Percentiles rank a stretch among this genome's conserved stretches.
phyloP scores from a whole-genome alignment of 2,888 invertebrate genomes.

The Harpalus rufipes region DNA sequence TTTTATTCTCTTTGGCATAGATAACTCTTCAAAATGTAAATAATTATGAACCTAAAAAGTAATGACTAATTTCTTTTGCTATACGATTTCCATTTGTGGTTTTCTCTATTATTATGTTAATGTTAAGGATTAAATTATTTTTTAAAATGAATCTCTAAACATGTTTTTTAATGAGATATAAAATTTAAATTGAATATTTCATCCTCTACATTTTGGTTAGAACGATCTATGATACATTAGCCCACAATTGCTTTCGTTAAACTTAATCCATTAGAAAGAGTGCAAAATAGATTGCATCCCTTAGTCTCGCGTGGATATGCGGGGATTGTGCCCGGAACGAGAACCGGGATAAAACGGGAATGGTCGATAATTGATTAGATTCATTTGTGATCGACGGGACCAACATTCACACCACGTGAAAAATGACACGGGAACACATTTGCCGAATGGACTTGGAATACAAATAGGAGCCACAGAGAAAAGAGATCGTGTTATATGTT shows the following conservation, averaged over 20 bases:
- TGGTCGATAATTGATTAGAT: slow-evolving; percentile 55
- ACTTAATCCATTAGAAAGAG: slow-evolving; percentile 31
- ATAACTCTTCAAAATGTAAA: too few relatives aligned
- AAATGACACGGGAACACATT: slow-evolving; percentile 1
- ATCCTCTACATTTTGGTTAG: background rate
- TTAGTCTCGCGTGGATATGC: slow-evolving; percentile 9
- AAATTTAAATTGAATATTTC: background rate
- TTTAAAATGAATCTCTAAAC: too few relatives aligned
- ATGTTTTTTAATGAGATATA: background rate
- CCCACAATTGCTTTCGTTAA: slow-evolving; percentile 14
- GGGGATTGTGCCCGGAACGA: slow-evolving; percentile 8
- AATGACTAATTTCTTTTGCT: too few relatives aligned
- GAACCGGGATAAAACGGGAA: slow-evolving; percentile 36
- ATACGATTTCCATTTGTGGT: too few relatives aligned
- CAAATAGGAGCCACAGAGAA: background rate
- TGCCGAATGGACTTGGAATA: background rate
- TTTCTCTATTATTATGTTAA: too few relatives aligned
- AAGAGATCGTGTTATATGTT: background rate
- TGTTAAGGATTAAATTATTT: too few relatives aligned
- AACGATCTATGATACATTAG: slow-evolving; percentile 13
- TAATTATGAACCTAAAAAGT: too few relatives aligned
- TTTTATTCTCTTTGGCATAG: too few relatives aligned
- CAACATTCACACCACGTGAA: slow-evolving; percentile 5
- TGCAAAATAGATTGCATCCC: slow-evolving; percentile 18
- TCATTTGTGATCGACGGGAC: slow-evolving; percentile 36